Base-by-base conservation (phyloP, 1,140 invertebrate species). In the Wasmannia auropunctata region DNA sequence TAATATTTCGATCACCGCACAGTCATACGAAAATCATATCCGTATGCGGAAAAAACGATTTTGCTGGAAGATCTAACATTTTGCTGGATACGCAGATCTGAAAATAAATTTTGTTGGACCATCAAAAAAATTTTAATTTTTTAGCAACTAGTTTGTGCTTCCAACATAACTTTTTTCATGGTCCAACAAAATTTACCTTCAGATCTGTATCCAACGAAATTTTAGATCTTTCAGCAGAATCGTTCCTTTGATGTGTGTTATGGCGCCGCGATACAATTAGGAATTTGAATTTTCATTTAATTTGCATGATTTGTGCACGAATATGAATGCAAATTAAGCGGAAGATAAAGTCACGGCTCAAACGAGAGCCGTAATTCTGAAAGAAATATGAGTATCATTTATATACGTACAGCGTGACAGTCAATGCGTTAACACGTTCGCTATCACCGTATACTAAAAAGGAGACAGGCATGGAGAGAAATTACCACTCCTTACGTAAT, bases 401-500 rank as follows among this genome's bases (percentile, higher is more conserved):
- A 31, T 74, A 49, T 11, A 51, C 14, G 28, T 31, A 31, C 14
- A 16, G 40, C 74, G 54, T 40, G 10, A 10, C 34, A 28, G 10
- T 14, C 31, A 14, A 76, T 58, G 51, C 19, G 54, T 60, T 43
- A 40, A 76, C 54, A 19, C 16, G 16, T 7, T 76, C 54, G 19
- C 54, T 22, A 40, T 70, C 22, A n/a, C 14, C 14, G 3, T 16
- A n/a, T n/a, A 25, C 10, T 58, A 0, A 60, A 60, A 76, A 60
- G 37, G 10, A 76, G 14, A 40, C 14, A 16, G 8, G 43, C 16
- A 16, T 51, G 37, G 22, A 76, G 8, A 76, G 31, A 76, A 58
- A 76, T 76, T 40, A 60, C 25, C 0, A 37, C 34, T 75, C 5
- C 28, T 74, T 60, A n/a, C 25, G 10, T 46, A 77, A 77, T 77